A percentile compares a stretch with the other conserved stretches of the same genome.
Evolutionary conservation across 2,113 vertebrate species (phyloP).

Genomic region (Cheilinus undulatus): DNA sequence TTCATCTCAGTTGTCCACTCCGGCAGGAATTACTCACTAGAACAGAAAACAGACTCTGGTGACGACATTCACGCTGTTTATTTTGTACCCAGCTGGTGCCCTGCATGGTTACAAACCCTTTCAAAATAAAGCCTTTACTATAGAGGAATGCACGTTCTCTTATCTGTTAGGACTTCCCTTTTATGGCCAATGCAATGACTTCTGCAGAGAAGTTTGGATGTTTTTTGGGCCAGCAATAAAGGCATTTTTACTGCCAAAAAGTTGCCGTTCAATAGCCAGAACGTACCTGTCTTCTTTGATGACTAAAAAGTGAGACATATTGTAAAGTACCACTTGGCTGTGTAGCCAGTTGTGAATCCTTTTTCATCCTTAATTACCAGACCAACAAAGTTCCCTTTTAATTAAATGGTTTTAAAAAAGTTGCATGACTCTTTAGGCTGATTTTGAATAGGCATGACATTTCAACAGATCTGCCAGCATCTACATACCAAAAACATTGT

Average conservation of each 20-base stretch:
- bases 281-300: too few species aligned
- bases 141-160: too few species aligned
- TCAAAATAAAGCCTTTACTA: not conserved
- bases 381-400: conserved; percentile 8
- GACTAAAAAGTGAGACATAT: too few species aligned
- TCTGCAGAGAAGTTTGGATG: too few species aligned
- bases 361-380: not conserved
- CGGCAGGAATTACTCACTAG: conserved; percentile 10
- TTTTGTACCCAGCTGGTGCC: conserved; percentile 5
- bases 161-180: too few species aligned
- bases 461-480: conserved; percentile 26
- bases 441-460: conserved; percentile 13
- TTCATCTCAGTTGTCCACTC: conserved; percentile 45
- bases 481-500: not conserved
- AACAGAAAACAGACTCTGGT: not conserved
- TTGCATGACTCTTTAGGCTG: conserved; percentile 25
- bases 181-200: too few species aligned
- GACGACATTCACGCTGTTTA: not conserved
- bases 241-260: too few species aligned
- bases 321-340: not conserved
- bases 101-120: not conserved
- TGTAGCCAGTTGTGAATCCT: not conserved
- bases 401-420: too few species aligned
- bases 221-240: too few species aligned
- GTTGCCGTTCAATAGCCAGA: too few species aligned